Base-by-base conservation (phyloP, 2,888 invertebrate genomes). In the Drosophila falleni region DNA sequence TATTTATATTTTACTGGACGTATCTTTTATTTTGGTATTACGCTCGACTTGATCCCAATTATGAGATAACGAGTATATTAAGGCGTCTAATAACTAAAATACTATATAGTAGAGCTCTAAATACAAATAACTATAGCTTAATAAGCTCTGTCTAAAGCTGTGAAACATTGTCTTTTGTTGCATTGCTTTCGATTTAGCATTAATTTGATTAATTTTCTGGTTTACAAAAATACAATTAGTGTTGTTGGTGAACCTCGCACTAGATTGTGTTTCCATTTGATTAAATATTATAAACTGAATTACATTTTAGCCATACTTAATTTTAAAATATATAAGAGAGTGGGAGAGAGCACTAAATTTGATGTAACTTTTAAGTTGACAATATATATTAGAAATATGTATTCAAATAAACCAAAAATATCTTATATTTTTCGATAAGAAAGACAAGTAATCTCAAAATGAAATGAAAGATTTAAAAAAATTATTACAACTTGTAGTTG, bases 81-180 rank as follows among this genome's bases (percentile, higher is more conserved):
- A 58, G 46, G 59, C 49, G 33, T 70, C 78, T 80, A 78, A 55
- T 39, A 65, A 74, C 66, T 79, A 81, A 55, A 54, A 56, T 71
- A 63, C 53, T 59, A 75, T 61, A 51, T 61, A 54, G 46, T 13
- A 33, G 31, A 50, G 33, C 49, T 49, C 16, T 47, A 44, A 13
- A 44, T 39, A 23, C 19, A 16, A 19, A 26, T 35, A 56, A 39
- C 50, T 69, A 64, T 37, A 46, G 50, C 50, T 59, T 58, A 50
- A 72, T 81, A 82, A 82, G 85, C 85, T 82, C 82, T 64, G 63
- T 50, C 74, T 80, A 71, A 71, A 69, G 71, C 71, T 72, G 61
- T 31, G 15, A 67, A 71, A 56, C 44, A 39, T 63, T 37, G 51
- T 56, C 33, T 71, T 26, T 62, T 61, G 42, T 67, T 65, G 62